Percentiles rank a stretch among this genome's conserved stretches.
Conservation (phyloP, 1,140 invertebrate genomes). For the Linepithema humile region DNA sequence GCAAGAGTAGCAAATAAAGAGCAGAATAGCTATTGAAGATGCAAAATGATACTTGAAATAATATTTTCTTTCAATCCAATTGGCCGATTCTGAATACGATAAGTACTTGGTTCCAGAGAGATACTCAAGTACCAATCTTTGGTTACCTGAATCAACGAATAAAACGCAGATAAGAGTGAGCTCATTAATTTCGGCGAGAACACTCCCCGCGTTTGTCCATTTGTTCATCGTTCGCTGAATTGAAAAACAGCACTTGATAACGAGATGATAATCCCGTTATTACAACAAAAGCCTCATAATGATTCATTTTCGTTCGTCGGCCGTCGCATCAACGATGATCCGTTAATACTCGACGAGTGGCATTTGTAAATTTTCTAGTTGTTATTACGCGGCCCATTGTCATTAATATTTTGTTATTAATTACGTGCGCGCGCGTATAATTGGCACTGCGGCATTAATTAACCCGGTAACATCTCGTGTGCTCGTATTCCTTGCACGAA, state of each 20-base stretch:
- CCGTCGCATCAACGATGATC: slow-evolving; percentile 44
- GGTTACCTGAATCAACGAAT: slow-evolving; percentile 55
- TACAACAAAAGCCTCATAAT: slow-evolving; percentile 55
- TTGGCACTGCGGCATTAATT: slow-evolving; percentile 4
- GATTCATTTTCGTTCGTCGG: slow-evolving; percentile 42
- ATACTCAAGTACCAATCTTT: slow-evolving; percentile 28
- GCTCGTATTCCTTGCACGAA: slow-evolving; percentile 24
- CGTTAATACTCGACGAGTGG: slow-evolving; percentile 62
- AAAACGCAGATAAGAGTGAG: slow-evolving; percentile 43
- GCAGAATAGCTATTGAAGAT: background rate
- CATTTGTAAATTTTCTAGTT: slow-evolving; percentile 51
- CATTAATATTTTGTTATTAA: slow-evolving; percentile 66
- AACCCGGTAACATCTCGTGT: slow-evolving; percentile 21
- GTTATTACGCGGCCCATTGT: slow-evolving; percentile 49
- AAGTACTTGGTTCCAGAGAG: slow-evolving; percentile 2
- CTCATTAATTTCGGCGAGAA: slow-evolving; percentile 48
- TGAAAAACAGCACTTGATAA: slow-evolving; percentile 54
- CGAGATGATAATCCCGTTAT: slow-evolving; percentile 56
- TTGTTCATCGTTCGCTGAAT: slow-evolving; percentile 33
- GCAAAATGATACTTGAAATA: slow-evolving; percentile 77
- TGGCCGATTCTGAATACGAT: slow-evolving; percentile 58
- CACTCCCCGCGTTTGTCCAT: background rate
- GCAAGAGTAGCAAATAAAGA: background rate
- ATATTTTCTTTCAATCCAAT: slow-evolving; percentile 83
- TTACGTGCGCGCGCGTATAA: slow-evolving; percentile 53